phyloP scores from a whole-genome alignment of 2,113 vertebrate species.

The Gadus macrocephalus region DNA sequence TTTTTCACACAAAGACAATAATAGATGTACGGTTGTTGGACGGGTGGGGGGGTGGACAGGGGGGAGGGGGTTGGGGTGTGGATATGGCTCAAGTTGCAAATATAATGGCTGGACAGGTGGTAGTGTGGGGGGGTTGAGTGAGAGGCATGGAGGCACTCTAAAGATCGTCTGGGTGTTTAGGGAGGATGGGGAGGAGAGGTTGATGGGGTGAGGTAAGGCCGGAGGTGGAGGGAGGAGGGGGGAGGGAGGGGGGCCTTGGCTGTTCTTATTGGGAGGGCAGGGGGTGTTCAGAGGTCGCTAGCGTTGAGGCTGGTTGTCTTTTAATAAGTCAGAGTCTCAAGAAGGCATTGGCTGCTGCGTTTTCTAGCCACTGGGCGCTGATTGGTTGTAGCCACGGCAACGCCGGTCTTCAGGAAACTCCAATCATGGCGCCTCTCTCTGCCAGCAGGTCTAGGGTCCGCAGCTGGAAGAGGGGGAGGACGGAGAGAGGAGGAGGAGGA shows the following conservation, averaged over 20 bases:
- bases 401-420: slow-evolving; percentile 63
- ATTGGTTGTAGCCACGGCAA: slow-evolving; percentile 39
- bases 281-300: slow-evolving; percentile 43
- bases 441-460: slow-evolving; percentile 68
- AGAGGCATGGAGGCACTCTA: slow-evolving; percentile 25
- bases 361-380: slow-evolving; percentile 57
- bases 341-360: slow-evolving; percentile 62
- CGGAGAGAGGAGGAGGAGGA: too few relatives aligned
- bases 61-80: slow-evolving; percentile 3
- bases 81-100: slow-evolving; percentile 45
- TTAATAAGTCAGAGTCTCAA: slow-evolving; percentile 48
- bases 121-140: slow-evolving; percentile 9
- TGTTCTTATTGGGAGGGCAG: slow-evolving; percentile 51
- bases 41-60: neutral
- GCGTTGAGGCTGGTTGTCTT: slow-evolving; percentile 53
- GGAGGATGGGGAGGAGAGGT: neutral
- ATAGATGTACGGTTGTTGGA: neutral
- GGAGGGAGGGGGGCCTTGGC: slow-evolving; percentile 31
- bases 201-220: slow-evolving; percentile 29
- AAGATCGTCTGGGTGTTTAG: slow-evolving; percentile 4
- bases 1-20: slow-evolving; percentile 54
- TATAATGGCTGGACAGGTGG: slow-evolving; percentile 28
- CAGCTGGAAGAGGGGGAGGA: slow-evolving; percentile 63
- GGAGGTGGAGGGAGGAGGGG: slow-evolving; percentile 12
- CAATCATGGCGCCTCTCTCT: slow-evolving; percentile 48